Evolutionary conservation across 2,113 vertebrate genomes (phyloP).

Genomic region (Pelusios castaneus): DNA sequence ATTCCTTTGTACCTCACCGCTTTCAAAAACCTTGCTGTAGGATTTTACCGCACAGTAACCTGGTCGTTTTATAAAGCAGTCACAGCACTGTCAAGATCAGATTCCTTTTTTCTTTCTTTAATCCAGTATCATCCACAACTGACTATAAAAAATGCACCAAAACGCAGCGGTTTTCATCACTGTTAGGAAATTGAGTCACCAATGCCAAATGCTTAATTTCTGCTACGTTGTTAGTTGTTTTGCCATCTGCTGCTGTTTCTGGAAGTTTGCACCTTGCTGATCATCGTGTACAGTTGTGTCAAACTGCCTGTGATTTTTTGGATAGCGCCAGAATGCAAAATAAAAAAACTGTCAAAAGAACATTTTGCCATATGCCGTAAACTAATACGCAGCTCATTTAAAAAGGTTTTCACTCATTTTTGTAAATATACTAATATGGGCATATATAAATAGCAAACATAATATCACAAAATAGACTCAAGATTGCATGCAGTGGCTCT

Average conservation of each 20-base stretch:
- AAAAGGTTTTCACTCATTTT: neutral
- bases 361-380: neutral
- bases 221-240: neutral
- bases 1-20: neutral
- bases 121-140: neutral
- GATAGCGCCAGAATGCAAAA: neutral
- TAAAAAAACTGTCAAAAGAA: neutral
- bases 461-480: neutral
- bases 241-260: constrained; percentile 5
- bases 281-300: neutral
- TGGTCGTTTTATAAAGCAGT: neutral
- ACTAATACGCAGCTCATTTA: neutral
- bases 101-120: neutral
- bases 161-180: neutral
- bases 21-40: neutral
- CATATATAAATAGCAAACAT: neutral
- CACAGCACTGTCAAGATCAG: neutral
- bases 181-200: neutral
- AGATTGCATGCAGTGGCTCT: neutral
- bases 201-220: neutral
- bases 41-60: neutral
- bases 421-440: neutral
- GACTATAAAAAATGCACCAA: neutral
- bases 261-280: neutral
- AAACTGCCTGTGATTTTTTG: neutral